A percentile compares a stretch with the other conserved stretches of the same genome.
Conservation (phyloP, 1,140 invertebrate species). For the Helicoverpa armigera region DNA sequence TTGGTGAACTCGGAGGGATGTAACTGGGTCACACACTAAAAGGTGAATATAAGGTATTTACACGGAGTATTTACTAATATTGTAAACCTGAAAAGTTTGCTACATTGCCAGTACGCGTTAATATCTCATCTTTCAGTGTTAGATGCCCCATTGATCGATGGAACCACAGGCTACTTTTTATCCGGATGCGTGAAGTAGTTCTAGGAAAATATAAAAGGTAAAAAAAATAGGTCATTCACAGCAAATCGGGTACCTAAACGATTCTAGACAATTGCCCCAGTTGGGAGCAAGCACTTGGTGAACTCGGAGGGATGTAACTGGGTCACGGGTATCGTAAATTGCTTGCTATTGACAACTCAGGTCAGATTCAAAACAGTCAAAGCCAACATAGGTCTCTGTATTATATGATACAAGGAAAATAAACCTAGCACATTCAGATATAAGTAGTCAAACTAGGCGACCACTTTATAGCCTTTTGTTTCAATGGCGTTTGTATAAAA, state of each 20-base stretch:
- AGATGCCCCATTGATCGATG: no score
- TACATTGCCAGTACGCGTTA: no score
- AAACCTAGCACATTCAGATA: conserved; percentile 31
- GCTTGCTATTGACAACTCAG: conserved; percentile 32
- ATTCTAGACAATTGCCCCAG: conserved; percentile 48
- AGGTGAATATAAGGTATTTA: no score
- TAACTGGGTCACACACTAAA: conserved; percentile 53
- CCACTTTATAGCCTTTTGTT: conserved; percentile 44
- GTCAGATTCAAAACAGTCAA: conserved; percentile 9
- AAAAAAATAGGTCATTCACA: conserved; percentile 31
- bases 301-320: conserved; percentile 45
- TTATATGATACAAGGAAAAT: conserved; percentile 37
- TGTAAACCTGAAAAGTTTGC: no score
- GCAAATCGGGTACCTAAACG: conserved; percentile 23
- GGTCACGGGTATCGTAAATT: conserved; percentile 50
- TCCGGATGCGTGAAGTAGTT: no score
- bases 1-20: conserved; percentile 37
- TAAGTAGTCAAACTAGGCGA: conserved; percentile 27
- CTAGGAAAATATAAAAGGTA: background rate
- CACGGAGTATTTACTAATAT: no score
- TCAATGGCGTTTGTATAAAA: conserved; percentile 27
- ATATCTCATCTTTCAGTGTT: no score
- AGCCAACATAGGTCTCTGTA: conserved; percentile 5
- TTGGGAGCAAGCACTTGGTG: conserved; percentile 17
- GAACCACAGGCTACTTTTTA: background rate